Conservation (phyloP, 1,140 invertebrate species). For the Bombus consobrinus region DNA sequence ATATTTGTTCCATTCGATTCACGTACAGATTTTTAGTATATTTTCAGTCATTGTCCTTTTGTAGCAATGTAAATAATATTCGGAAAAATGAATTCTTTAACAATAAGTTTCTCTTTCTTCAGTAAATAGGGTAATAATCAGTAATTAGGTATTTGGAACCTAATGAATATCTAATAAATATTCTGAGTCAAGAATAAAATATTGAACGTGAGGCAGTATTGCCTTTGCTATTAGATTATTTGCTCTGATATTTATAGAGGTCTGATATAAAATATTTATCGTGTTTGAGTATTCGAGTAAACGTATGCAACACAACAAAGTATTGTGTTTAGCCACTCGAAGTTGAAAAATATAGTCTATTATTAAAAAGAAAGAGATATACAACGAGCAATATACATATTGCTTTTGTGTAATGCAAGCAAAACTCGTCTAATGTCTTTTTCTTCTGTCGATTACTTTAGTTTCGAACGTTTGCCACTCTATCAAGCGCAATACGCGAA, state of each 20-base stretch:
- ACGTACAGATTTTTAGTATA: not conserved
- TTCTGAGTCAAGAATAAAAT: constrained; percentile 60
- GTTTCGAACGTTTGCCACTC: not conserved
- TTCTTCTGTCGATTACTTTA: not conserved
- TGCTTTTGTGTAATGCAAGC: not conserved
- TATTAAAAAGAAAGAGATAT: constrained; percentile 1
- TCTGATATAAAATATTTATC: constrained; percentile 51
- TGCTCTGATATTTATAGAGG: constrained; percentile 54
- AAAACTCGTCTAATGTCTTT: not conserved
- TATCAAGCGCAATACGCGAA: not conserved
- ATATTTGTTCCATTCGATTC: not conserved
- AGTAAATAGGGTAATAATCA: too few relatives aligned
- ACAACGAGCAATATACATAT: not conserved
- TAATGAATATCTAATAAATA: constrained; percentile 56
- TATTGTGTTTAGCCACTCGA: constrained; percentile 10
- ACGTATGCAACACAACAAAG: not conserved
- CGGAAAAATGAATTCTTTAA: constrained; percentile 25
- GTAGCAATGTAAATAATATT: constrained; percentile 18
- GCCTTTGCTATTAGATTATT: constrained; percentile 63
- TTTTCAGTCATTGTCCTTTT: not conserved
- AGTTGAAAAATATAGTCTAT: constrained; percentile 4
- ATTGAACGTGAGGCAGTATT: constrained; percentile 65
- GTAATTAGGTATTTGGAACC: constrained; percentile 43
- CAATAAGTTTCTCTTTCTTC: constrained; percentile 34
- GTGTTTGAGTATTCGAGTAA: constrained; percentile 1